Conservation (phyloP, 1,140 invertebrate genomes). For the Hyphantria cunea region DNA sequence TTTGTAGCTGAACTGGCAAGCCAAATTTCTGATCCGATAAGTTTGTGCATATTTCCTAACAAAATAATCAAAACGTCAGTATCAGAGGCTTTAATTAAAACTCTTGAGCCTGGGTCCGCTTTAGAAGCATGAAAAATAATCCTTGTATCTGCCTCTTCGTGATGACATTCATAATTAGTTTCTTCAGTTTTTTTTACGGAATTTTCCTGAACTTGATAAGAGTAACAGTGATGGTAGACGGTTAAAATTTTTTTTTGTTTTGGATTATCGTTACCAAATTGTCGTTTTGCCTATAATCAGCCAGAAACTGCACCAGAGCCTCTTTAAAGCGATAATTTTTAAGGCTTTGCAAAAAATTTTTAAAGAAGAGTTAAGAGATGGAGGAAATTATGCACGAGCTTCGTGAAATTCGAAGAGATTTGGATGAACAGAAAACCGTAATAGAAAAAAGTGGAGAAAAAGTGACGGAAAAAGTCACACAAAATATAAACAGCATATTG, state of each 20-base stretch:
- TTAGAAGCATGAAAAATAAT: conserved; percentile 48
- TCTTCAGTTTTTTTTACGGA: conserved; percentile 41
- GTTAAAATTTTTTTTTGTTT: conserved; percentile 54
- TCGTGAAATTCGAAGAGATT: too few relatives aligned
- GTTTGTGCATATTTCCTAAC: conserved; percentile 52
- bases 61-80: conserved; percentile 57
- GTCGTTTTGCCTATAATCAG: conserved; percentile 53
- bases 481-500: too few relatives aligned
- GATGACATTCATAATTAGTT: conserved; percentile 47
- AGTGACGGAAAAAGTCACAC: too few relatives aligned
- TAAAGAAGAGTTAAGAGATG: too few relatives aligned
- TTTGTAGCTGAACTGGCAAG: conserved; percentile 41
- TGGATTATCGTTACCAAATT: conserved; percentile 44
- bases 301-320: conserved; percentile 49
- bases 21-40: conserved; percentile 37
- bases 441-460: too few relatives aligned
- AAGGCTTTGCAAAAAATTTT: conserved; percentile 46
- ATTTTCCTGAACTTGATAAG: conserved; percentile 36
- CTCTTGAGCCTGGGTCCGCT: conserved; percentile 35
- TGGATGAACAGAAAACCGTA: too few relatives aligned
- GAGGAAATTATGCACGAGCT: too few relatives aligned
- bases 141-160: conserved; percentile 51
- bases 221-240: conserved; percentile 36
- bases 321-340: conserved; percentile 61
- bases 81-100: conserved; percentile 47